Conservation (phyloP, 2,797 vertebrate species). For the Gallinago stenura region DNA sequence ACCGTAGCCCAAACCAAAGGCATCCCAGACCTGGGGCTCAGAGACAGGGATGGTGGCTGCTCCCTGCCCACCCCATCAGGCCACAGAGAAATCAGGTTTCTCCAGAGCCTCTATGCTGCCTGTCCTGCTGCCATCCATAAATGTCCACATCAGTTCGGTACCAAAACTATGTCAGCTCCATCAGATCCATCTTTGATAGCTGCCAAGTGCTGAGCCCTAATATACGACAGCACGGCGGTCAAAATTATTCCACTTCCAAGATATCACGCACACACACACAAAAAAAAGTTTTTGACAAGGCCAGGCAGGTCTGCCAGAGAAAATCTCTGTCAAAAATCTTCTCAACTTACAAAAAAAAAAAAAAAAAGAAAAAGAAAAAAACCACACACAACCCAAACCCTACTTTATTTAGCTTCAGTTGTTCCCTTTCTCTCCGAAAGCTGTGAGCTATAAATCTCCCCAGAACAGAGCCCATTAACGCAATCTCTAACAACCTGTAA, state of each 20-base stretch:
- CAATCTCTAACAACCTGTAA: background rate
- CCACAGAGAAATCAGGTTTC: background rate
- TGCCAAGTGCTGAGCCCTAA: background rate
- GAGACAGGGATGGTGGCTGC: background rate
- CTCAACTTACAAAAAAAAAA: background rate
- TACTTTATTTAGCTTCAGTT: background rate
- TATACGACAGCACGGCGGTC: background rate
- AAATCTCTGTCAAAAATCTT: background rate
- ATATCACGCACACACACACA: background rate
- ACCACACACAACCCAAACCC: background rate
- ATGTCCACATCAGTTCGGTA: rapidly evolving
- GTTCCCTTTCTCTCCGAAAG: background rate
- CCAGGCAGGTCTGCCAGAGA: background rate
- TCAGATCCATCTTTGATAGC: background rate
- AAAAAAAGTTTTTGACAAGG: background rate
- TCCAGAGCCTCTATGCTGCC: rapidly evolving
- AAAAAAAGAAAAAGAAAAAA: background rate
- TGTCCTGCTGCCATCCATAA: background rate
- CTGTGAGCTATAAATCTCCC: background rate
- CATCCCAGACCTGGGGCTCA: background rate
- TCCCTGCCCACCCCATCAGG: background rate
- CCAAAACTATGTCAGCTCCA: background rate
- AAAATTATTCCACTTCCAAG: background rate
- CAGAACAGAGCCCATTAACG: background rate
- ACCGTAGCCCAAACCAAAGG: background rate